A percentile compares a stretch with the other conserved stretches of the same genome.
These are phyloP conservation scores for Brenthis hecate DNA, from an alignment of 2,888 invertebrate species.

Conservation along the genomic window DNA sequence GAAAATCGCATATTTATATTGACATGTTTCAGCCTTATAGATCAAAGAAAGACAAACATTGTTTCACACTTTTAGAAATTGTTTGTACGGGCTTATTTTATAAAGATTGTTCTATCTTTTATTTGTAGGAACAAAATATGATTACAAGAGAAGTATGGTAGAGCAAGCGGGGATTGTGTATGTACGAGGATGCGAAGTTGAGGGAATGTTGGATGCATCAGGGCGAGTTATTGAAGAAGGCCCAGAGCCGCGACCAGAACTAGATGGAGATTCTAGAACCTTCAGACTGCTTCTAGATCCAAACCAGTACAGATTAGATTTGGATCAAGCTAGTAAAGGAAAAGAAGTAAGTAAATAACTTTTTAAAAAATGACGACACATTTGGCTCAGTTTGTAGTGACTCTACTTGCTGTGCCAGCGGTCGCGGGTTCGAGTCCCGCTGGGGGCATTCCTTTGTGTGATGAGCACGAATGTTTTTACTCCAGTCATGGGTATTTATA, in stretches of 20 bases:
- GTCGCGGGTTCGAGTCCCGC: too few species aligned
- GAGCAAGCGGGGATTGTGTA: constrained; percentile 95
- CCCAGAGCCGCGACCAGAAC: constrained; percentile 92
- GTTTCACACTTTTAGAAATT: too few species aligned
- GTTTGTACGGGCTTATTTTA: too few species aligned
- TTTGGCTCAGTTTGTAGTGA: too few species aligned
- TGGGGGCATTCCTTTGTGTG: too few species aligned
- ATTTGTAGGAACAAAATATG: constrained; percentile 87
- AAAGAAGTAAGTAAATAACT: constrained; percentile 83
- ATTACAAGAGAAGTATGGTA: constrained; percentile 91
- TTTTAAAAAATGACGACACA: neutral
- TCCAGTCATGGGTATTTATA: too few species aligned
- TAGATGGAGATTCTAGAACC: constrained; percentile 94
- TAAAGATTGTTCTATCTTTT: neutral
- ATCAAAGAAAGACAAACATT: too few species aligned
- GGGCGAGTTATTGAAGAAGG: constrained; percentile 98
- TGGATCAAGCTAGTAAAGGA: constrained; percentile 91
- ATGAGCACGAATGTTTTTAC: too few species aligned
- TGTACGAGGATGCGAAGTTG: constrained; percentile 98
- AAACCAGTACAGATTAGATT: constrained; percentile 97
- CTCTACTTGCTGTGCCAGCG: too few species aligned
- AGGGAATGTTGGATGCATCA: constrained; percentile 97
- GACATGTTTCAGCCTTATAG: too few species aligned
- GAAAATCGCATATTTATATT: too few species aligned
- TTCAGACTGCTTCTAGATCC: constrained; percentile 97